Conservation (phyloP, 53 echinoderm and acorn worm genomes). For the Zoroaster sp. region DNA sequence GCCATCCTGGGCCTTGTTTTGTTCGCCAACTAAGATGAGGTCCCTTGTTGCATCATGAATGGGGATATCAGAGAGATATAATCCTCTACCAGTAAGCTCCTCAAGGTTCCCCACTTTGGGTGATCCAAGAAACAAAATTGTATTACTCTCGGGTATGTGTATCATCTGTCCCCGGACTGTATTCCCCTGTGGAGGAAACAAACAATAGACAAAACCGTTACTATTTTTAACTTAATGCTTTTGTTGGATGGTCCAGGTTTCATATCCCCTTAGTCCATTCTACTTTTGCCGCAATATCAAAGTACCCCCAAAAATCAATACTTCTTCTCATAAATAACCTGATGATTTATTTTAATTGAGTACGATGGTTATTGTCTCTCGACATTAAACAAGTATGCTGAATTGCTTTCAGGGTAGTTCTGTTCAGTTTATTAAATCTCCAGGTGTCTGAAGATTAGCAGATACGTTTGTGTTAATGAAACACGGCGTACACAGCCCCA, state of each 20-base stretch:
- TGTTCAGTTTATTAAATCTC: not conserved
- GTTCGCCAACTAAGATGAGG: constrained; percentile 91
- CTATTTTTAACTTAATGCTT: not conserved
- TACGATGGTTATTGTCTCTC: too few species aligned
- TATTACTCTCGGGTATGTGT: constrained; percentile 78
- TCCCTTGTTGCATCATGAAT: constrained; percentile 95
- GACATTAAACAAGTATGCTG: too few species aligned
- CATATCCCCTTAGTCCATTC: not conserved
- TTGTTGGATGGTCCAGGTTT: not conserved
- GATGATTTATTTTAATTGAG: too few species aligned
- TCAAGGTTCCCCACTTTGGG: constrained; percentile 90
- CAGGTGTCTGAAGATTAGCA: not conserved
- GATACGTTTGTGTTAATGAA: not conserved
- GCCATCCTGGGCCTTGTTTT: constrained; percentile 92
- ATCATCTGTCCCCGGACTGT: constrained; percentile 95
- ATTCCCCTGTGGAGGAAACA: constrained; percentile 64
- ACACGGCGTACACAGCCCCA: not conserved
- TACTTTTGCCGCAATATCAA: not conserved
- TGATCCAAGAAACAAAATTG: constrained; percentile 89
- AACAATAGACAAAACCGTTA: not conserved
- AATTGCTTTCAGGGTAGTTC: too few species aligned
- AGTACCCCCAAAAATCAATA: not conserved
- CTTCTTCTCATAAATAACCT: not conserved
- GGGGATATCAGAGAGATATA: constrained; percentile 92
- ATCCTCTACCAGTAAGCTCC: constrained; percentile 85